Evolutionary conservation across 2,113 vertebrate genomes (phyloP), one percentile per base, ranked within the genome.

Genomic region (Ailurus styani): DNA sequence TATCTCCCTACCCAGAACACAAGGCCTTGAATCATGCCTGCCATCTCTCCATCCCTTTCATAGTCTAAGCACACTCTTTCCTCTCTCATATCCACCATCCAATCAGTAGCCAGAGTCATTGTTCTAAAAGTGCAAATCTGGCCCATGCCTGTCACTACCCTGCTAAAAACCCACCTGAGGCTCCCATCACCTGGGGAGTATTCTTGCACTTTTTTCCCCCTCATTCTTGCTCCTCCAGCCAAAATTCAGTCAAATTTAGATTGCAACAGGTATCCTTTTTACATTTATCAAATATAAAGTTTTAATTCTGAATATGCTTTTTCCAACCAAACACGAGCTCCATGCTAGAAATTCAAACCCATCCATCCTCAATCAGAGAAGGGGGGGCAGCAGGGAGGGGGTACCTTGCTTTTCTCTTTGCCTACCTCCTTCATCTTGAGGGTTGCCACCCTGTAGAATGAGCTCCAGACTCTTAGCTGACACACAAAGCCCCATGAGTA

Each of bases 221-320:
- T 52, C 78, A 87, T 66, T 66, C 42, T 50, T 83, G 45, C 15
- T 77, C 60, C 54, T 96, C 73, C 37, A 89, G 27, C 27, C 72
- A 57, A 91, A 90, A 89, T 50, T 25, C 57, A 88, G 68, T n/a
- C 52, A 90, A 87, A 84, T 64, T 86, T 62, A 86, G 57, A 52
- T 81, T 77, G 45, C 45, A 31, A n/a, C 29, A 87, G 47, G 2
- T 45, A 45, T 90, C 55, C 72, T 77, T 92, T 86, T 83, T 47
- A 85, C 45, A 50, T 20, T 77, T 62, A 78, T 54, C 31, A 75
- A 84, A 87, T 37, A 54, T 20, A 84, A 90, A 78, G 54, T n/a
- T 60, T 84, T 66, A 94, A 87, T 73, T 90, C 70, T 90, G 40
- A 93, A 90, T 75, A 91, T 70, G 55, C 31, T 77, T 83, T 96